Evolutionary conservation across 1,140 invertebrate species (phyloP).

Genomic region (Dendroctonus valens): DNA sequence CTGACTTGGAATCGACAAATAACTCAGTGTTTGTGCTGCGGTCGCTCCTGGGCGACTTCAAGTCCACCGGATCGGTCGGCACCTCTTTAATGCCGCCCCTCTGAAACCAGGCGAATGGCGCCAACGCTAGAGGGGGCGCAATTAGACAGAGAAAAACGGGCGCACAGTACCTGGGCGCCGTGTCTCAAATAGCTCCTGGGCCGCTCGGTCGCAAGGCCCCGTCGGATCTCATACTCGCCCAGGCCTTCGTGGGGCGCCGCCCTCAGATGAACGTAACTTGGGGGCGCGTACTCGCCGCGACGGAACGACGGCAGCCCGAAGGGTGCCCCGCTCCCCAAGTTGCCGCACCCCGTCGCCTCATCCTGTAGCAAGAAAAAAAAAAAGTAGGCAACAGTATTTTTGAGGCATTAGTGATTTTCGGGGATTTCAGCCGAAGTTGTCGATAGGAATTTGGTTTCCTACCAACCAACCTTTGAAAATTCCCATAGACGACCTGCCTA

Average conservation of each 20-base stretch:
- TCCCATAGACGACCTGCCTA: too few species aligned
- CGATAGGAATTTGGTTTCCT: too few species aligned
- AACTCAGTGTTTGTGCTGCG: constrained; percentile 10
- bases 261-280: constrained; percentile 46
- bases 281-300: constrained; percentile 58
- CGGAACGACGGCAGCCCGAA: constrained; percentile 52
- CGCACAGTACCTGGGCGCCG: constrained; percentile 51
- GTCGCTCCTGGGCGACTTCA: too few species aligned
- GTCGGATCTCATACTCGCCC: constrained; percentile 56
- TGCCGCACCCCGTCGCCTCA: constrained; percentile 7
- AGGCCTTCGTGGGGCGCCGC: constrained; percentile 55
- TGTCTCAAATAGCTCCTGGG: constrained; percentile 51
- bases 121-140: too few species aligned
- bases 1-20: constrained; percentile 34
- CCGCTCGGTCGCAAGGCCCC: constrained; percentile 40
- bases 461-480: too few species aligned
- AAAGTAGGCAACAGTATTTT: not conserved
- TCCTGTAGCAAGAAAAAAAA: constrained; percentile 11
- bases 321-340: constrained; percentile 6
- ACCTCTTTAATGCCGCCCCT: too few species aligned
- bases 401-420: too few species aligned
- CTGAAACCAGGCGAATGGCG: too few species aligned
- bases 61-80: too few species aligned
- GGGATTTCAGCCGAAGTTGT: too few species aligned
- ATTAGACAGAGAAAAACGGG: too few species aligned